phyloP scores from a whole-genome alignment of 1,140 invertebrate species.

The Bombus fervidus region DNA sequence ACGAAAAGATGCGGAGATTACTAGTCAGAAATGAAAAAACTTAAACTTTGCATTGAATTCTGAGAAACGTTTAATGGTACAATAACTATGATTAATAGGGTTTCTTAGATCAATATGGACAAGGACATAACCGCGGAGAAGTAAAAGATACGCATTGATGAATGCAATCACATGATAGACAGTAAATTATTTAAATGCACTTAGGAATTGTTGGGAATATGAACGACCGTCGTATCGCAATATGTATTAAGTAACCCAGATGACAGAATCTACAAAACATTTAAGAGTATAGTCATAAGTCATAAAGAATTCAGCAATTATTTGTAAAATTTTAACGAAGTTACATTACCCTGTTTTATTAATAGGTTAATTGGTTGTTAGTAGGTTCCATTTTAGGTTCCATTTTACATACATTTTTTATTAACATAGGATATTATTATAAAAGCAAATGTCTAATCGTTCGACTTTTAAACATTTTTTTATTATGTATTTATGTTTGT shows the following conservation, averaged over 20 bases:
- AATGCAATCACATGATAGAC: neutral
- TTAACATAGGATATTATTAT: no score
- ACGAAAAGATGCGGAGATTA: neutral
- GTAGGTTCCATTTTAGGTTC: no score
- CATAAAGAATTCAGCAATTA: neutral
- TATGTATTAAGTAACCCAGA: neutral
- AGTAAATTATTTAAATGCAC: neutral
- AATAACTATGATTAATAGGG: constrained; percentile 1
- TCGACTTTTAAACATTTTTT: neutral
- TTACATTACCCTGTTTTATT: neutral
- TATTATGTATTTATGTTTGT: neutral
- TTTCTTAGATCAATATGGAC: neutral
- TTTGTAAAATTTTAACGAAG: neutral
- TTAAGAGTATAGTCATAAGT: neutral
- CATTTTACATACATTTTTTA: no score
- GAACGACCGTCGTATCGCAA: neutral
- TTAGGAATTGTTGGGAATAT: neutral
- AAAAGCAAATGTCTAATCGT: no score
- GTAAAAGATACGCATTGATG: neutral
- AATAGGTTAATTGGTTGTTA: neutral
- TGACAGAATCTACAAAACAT: neutral
- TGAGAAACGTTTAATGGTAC: neutral
- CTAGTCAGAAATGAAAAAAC: no score
- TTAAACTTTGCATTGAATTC: neutral
- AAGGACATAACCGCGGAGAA: neutral